Evolutionary conservation across 1,140 invertebrate species (phyloP), one percentile per base, ranked within the genome.

Genomic region (Anthonomus grandis): DNA sequence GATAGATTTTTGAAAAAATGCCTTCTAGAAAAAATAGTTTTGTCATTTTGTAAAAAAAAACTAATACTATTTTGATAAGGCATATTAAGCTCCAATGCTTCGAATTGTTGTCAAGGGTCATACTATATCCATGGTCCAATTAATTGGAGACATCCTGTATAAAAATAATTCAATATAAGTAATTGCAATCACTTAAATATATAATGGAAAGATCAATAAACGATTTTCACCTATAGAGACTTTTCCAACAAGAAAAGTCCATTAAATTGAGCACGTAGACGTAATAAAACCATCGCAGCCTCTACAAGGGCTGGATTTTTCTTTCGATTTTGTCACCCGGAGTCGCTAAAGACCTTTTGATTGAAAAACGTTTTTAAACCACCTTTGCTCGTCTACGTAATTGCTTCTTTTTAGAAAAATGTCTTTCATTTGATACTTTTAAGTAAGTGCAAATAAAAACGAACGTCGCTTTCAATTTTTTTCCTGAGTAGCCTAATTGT

Each of bases 251-350:
- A 67, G 66, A 65, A 67, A 67, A 67, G 59, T 67, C 66, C 66
- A 67, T 67, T 67, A 67, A 67, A 65, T 65, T 60, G 66, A 65
- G 66, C 66, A 67, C 66, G 66, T 67, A 67, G 64, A 58, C 56
- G 66, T 65, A 67, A 65, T 67, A 63, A 67, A 67, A 64, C 63
- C 64, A 58, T 64, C 60, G 54, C 62, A 64, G 58, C 65, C 64
- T 62, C 66, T 60, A 57, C 59, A 37, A 64, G 46, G 10, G 5
- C 45, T 8, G 46, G 38, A 50, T 52, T 59, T 59, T 50, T 48
- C 37, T 34, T 45, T 42, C 54, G 52, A 56, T 67, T 65, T 67
- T 65, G 63, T 65, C 63, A 64, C 61, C 57, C 63, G 63, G 65
- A 67, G 65, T 65, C 59, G 64, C 63, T 67, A 67, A 67, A 67